Conservation (phyloP, 1,140 invertebrate species). For the Matsumurasca onukii region DNA sequence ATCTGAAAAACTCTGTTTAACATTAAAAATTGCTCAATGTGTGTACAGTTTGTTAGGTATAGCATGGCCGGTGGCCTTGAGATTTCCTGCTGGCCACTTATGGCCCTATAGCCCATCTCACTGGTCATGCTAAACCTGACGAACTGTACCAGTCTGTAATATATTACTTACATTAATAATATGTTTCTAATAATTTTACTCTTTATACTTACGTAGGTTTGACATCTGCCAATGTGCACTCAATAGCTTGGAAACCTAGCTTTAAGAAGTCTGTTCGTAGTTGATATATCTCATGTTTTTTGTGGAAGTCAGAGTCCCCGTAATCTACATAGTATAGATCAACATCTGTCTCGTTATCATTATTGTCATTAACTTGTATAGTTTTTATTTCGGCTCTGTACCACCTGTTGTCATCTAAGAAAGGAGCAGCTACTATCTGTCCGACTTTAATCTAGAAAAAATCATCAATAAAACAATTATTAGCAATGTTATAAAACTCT, state of each 20-base stretch:
- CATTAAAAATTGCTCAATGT: too few relatives aligned
- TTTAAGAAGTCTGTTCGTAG: conserved; percentile 71
- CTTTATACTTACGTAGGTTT: conserved; percentile 55
- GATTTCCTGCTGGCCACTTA: too few relatives aligned
- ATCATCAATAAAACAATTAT: conserved; percentile 3
- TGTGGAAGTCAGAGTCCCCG: conserved; percentile 68
- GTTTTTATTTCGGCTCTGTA: conserved; percentile 58
- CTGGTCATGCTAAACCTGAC: too few relatives aligned
- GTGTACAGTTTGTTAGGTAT: too few relatives aligned
- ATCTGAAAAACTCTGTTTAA: too few relatives aligned
- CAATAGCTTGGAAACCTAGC: conserved; percentile 74
- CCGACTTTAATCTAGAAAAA: conserved; percentile 57
- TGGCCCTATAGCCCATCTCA: too few relatives aligned
- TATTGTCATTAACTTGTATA: conserved; percentile 49
- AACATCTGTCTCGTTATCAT: conserved; percentile 52
- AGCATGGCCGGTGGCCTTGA: too few relatives aligned
- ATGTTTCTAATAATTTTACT: too few relatives aligned
- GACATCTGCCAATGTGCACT: conserved; percentile 73
- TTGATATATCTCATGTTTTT: conserved; percentile 61
- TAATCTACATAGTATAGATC: conserved; percentile 79
- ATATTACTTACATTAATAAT: too few relatives aligned
- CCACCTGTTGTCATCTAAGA: conserved; percentile 73
- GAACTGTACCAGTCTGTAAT: too few relatives aligned
- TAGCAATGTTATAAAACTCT: too few relatives aligned
- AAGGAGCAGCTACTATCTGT: conserved; percentile 77